A percentile compares a stretch with the other conserved stretches of the same genome.
These are phyloP conservation scores for Phylloscopus trochilus DNA, from an alignment of 2,113 vertebrate species.

Conservation along the genomic window DNA sequence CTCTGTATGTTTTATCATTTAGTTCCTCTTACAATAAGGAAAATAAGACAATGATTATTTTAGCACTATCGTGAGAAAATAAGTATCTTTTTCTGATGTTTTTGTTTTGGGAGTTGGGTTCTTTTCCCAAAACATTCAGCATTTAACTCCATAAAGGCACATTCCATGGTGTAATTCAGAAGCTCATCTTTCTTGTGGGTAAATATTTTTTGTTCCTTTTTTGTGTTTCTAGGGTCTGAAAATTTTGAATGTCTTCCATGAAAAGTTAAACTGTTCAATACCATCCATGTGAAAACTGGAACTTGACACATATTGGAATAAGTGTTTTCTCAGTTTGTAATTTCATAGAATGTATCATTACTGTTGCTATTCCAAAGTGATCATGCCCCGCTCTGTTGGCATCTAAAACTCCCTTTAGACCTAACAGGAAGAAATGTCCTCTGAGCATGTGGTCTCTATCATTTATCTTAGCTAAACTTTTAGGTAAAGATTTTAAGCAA, in stretches of 20 bases:
- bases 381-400: not conserved
- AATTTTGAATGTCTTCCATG: not conserved
- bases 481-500: constrained; percentile 3
- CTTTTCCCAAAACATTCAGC: not conserved
- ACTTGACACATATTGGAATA: not conserved
- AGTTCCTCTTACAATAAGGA: not conserved
- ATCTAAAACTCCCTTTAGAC: not conserved
- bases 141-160: not conserved
- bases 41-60: not conserved
- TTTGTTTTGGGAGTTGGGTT: not conserved
- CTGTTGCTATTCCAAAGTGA: not conserved
- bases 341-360: not conserved
- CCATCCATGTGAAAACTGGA: not conserved
- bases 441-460: not conserved
- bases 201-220: not conserved
- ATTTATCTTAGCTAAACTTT: not conserved
- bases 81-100: not conserved
- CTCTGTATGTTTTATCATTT: not conserved
- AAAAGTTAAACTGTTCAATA: not conserved
- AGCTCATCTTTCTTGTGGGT: not conserved
- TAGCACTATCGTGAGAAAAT: not conserved
- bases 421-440: not conserved
- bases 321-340: not conserved
- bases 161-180: not conserved
- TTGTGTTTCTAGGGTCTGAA: not conserved